Evolutionary conservation across 2,888 invertebrate species (phyloP).

Genomic region (Tetanocera ferruginea): DNA sequence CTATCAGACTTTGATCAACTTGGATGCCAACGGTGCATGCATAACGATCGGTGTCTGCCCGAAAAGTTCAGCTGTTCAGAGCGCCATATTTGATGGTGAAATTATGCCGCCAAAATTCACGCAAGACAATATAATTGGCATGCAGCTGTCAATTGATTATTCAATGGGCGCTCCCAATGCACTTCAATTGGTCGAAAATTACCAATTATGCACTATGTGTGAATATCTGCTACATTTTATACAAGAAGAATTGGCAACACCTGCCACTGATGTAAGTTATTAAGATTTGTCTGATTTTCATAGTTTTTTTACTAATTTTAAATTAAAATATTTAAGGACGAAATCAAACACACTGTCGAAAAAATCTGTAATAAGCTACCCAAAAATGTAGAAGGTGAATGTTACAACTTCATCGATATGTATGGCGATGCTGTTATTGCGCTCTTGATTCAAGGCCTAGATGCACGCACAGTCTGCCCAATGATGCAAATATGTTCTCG

Average conservation of each 20-base stretch:
- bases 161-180: constrained; percentile 68
- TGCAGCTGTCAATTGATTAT: constrained; percentile 72
- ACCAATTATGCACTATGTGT: constrained; percentile 79
- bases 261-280: constrained; percentile 75
- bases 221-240: constrained; percentile 86
- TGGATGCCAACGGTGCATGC: constrained; percentile 81
- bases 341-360: constrained; percentile 78
- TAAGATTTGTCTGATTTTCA: background rate
- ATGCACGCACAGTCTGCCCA: constrained; percentile 74
- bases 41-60: constrained; percentile 73
- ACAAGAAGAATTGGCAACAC: constrained; percentile 80
- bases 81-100: constrained; percentile 59
- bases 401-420: constrained; percentile 80
- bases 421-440: constrained; percentile 87
- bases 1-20: constrained; percentile 78
- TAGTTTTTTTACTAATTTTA: background rate
- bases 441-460: constrained; percentile 77
- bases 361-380: constrained; percentile 81
- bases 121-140: constrained; percentile 61
- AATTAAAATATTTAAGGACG: constrained; percentile 71
- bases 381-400: constrained; percentile 74
- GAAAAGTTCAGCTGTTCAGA: constrained; percentile 52
- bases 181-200: constrained; percentile 67
- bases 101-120: constrained; percentile 73
- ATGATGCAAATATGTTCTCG: constrained; percentile 78